phyloP scores from a whole-genome alignment of 2,113 vertebrate genomes.

The Ranitomeya imitator region DNA sequence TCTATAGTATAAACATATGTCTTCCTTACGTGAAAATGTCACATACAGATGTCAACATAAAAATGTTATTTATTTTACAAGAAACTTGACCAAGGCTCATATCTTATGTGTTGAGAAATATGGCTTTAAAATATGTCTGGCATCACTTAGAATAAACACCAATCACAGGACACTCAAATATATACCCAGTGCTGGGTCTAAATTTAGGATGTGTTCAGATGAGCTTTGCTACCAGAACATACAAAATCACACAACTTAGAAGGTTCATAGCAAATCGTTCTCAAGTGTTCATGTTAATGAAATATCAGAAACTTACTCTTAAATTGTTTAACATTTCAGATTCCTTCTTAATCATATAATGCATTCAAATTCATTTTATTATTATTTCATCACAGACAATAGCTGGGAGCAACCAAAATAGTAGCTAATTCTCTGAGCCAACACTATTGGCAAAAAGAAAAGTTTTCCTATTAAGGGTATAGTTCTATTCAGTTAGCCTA shows the following conservation, averaged over 20 bases:
- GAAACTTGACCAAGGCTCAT: not conserved
- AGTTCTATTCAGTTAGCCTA: no score
- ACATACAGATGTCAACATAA: not conserved
- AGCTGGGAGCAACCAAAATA: not conserved
- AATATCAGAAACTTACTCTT: not conserved
- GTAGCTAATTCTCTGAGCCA: no score
- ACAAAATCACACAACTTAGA: not conserved
- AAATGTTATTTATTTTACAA: slow-evolving; percentile 18
- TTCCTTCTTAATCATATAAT: not conserved
- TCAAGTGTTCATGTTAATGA: not conserved
- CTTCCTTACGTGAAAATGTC: no score
- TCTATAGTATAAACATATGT: not conserved
- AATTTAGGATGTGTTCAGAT: not conserved
- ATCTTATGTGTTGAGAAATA: slow-evolving; percentile 25
- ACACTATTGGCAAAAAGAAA: no score
- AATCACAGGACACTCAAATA: slow-evolving; percentile 18
- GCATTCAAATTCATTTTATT: not conserved
- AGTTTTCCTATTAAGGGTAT: no score
- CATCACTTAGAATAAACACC: slow-evolving; percentile 28
- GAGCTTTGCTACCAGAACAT: not conserved
- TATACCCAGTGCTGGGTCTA: not conserved
- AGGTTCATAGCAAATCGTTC: not conserved
- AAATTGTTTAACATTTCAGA: not conserved
- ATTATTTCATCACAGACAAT: not conserved
- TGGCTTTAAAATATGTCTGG: not conserved